Conservation (phyloP, 2,113 vertebrate species). For the Xiphias gladius region DNA sequence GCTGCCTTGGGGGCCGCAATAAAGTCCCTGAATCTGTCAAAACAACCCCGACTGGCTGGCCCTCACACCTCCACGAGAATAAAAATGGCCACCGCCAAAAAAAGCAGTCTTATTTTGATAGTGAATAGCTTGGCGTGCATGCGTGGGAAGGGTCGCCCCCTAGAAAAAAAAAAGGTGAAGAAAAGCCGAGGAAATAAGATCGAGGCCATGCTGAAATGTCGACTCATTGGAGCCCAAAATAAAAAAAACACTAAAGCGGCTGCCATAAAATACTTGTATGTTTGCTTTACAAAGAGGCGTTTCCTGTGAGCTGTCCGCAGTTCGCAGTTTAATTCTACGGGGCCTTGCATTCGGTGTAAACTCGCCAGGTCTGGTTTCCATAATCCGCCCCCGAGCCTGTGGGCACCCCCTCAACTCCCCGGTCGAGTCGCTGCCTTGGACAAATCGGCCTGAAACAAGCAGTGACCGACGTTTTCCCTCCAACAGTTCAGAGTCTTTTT, state of each 20-base stretch:
- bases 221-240: conserved; percentile 73
- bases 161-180: conserved; percentile 57
- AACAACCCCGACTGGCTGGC: conserved; percentile 51
- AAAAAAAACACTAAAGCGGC: conserved; percentile 71
- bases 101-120: conserved; percentile 49
- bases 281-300: conserved; percentile 82
- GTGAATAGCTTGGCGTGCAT: conserved; percentile 42
- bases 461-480: background rate
- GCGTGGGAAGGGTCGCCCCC: conserved; percentile 1
- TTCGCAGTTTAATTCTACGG: conserved; percentile 55
- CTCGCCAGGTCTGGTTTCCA: conserved; percentile 75
- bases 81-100: conserved; percentile 50
- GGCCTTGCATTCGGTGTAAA: conserved; percentile 63
- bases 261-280: conserved; percentile 80
- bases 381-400: conserved; percentile 65
- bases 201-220: conserved; percentile 76
- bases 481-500: background rate
- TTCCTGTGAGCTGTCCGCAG: conserved; percentile 83
- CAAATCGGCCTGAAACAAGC: conserved; percentile 43
- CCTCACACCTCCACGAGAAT: conserved; percentile 57
- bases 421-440: conserved; percentile 8
- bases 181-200: conserved; percentile 77
- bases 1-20: conserved; percentile 58
- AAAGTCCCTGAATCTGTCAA: conserved; percentile 66
- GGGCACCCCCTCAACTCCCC: conserved; percentile 36